These are phyloP conservation scores for Verasper variegatus DNA, from an alignment of 2,113 vertebrate genomes.

Conservation along the genomic window DNA sequence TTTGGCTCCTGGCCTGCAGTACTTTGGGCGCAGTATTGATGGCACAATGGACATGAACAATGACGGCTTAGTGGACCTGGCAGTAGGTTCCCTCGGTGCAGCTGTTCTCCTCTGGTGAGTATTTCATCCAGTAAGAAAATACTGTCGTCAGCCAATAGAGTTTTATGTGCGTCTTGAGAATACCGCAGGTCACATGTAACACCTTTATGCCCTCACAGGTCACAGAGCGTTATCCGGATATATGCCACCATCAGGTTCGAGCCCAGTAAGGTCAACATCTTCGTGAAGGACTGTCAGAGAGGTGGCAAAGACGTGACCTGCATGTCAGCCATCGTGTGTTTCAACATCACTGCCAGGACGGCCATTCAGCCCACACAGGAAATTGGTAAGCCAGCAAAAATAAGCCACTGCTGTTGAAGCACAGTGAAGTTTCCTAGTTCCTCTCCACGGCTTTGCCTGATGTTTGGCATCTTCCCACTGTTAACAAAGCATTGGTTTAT, in stretches of 20 bases:
- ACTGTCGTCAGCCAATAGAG: background rate
- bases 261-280: slow-evolving; percentile 95
- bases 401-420: slow-evolving; percentile 38
- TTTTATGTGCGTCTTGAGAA: background rate
- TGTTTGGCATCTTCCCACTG: background rate
- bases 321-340: slow-evolving; percentile 91
- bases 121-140: background rate
- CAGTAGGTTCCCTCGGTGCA: slow-evolving; percentile 91
- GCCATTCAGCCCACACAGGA: slow-evolving; percentile 81
- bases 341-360: slow-evolving; percentile 89
- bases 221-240: slow-evolving; percentile 90
- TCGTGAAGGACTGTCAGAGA: slow-evolving; percentile 93
- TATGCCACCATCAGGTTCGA: slow-evolving; percentile 89
- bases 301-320: slow-evolving; percentile 93
- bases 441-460: background rate
- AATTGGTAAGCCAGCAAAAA: slow-evolving; percentile 84
- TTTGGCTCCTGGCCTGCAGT: slow-evolving; percentile 86
- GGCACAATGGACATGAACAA: slow-evolving; percentile 94
- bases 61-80: slow-evolving; percentile 91
- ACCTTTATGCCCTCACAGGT: slow-evolving; percentile 81
- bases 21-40: slow-evolving; percentile 95
- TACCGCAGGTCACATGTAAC: background rate
- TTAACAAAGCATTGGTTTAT: slow-evolving; percentile 2
- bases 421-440: slow-evolving; percentile 9
- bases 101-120: slow-evolving; percentile 93